phyloP scores from a whole-genome alignment of 2,113 vertebrate species.

The Sceloporus tristichus region DNA sequence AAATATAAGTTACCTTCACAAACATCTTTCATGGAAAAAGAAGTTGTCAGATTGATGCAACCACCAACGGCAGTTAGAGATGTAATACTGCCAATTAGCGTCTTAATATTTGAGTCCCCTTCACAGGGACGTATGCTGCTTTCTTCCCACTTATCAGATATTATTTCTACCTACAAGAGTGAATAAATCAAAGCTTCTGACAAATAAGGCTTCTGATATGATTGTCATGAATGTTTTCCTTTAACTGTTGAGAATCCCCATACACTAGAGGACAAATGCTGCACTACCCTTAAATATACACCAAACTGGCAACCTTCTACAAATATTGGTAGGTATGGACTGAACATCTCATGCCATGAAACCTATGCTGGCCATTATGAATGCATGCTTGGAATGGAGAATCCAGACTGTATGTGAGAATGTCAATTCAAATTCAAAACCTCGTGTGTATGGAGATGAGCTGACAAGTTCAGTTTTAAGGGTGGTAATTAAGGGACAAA shows the following conservation, averaged over 20 bases:
- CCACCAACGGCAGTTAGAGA: slow-evolving; percentile 82
- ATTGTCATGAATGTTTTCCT: background rate
- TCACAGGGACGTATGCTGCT: slow-evolving; percentile 43
- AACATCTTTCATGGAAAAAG: slow-evolving; percentile 82
- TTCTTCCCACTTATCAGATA: slow-evolving; percentile 80
- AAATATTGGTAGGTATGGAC: background rate
- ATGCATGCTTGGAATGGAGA: too few relatives aligned
- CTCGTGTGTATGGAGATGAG: too few relatives aligned
- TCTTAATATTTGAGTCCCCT: slow-evolving; percentile 71
- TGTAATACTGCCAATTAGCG: slow-evolving; percentile 89
- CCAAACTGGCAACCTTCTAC: background rate
- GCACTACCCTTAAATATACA: background rate
- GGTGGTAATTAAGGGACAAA: too few relatives aligned
- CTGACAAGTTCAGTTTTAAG: too few relatives aligned
- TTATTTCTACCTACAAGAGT: slow-evolving; percentile 79
- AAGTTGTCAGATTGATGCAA: slow-evolving; percentile 89
- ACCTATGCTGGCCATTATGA: too few relatives aligned
- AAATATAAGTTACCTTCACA: slow-evolving; percentile 82
- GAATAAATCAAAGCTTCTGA: slow-evolving; percentile 14
- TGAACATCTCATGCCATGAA: background rate
- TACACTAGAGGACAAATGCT: background rate
- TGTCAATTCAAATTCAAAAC: too few relatives aligned
- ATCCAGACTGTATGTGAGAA: too few relatives aligned
- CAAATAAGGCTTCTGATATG: background rate
- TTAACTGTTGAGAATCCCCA: too few relatives aligned